These are phyloP conservation scores for Pelecanus crispus DNA, from an alignment of 2,113 vertebrate genomes.

Conservation along the genomic window DNA sequence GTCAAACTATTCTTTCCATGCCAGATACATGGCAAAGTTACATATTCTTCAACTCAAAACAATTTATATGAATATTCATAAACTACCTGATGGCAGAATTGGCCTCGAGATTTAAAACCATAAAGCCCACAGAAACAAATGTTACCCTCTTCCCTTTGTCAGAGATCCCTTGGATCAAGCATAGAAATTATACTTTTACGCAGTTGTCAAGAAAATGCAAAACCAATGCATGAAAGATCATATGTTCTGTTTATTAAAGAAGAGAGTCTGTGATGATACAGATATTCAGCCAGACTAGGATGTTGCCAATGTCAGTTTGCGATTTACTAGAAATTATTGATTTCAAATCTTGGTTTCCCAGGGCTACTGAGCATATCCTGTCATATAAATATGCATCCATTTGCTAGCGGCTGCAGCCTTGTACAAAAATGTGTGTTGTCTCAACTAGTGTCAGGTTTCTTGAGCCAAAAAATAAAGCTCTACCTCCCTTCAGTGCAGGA, in stretches of 20 bases:
- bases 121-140: constrained; percentile 30
- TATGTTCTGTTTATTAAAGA: constrained; percentile 41
- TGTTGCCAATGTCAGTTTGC: constrained; percentile 55
- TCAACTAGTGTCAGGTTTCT: background rate
- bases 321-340: constrained; percentile 72
- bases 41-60: constrained; percentile 39
- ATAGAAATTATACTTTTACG: constrained; percentile 29
- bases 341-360: constrained; percentile 69
- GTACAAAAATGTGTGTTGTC: background rate
- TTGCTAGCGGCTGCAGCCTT: constrained; percentile 42
- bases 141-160: constrained; percentile 26
- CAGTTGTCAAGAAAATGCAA: constrained; percentile 46
- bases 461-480: background rate
- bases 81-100: constrained; percentile 56
- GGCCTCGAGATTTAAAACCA: constrained; percentile 28
- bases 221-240: background rate
- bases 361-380: constrained; percentile 58
- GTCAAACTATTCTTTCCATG: constrained; percentile 32
- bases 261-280: constrained; percentile 56
- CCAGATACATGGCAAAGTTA: constrained; percentile 5
- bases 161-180: constrained; percentile 8
- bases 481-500: background rate
- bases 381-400: constrained; percentile 30
- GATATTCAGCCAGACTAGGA: constrained; percentile 46
- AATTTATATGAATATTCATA: constrained; percentile 31